A percentile compares a stretch with the other conserved stretches of the same genome.
phyloP scores from a whole-genome alignment of 2,888 invertebrate species.

The Alloplasta piceator region DNA sequence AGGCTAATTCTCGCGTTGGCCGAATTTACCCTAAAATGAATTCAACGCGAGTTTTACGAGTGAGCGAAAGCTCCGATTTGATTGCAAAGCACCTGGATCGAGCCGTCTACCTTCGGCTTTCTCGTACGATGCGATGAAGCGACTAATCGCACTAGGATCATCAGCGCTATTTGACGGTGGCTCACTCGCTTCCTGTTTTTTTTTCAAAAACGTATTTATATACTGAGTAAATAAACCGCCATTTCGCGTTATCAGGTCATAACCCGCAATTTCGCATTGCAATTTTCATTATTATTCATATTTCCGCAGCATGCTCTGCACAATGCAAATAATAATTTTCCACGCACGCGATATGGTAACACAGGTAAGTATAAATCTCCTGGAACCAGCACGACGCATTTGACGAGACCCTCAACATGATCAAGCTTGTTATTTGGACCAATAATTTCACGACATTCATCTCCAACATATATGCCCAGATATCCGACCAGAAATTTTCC shows the following conservation, averaged over 20 bases:
- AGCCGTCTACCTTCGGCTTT: constrained; percentile 16
- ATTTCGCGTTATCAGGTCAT: constrained; percentile 59
- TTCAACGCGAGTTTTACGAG: constrained; percentile 41
- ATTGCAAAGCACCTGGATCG: neutral
- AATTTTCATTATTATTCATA: constrained; percentile 73
- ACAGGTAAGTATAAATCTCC: constrained; percentile 73
- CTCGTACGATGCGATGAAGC: neutral
- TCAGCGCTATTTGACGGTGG: neutral
- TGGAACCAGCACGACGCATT: constrained; percentile 69
- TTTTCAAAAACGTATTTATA: constrained; percentile 74
- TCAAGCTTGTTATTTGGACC: constrained; percentile 48
- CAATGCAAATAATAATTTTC: constrained; percentile 76
- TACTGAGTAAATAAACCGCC: constrained; percentile 76
- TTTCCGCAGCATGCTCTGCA: constrained; percentile 75
- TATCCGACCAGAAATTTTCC: constrained; percentile 73
- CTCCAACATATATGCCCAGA: constrained; percentile 66
- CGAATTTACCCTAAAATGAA: constrained; percentile 57
- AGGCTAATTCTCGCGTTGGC: constrained; percentile 20
- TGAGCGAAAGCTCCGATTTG: constrained; percentile 49
- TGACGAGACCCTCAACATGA: constrained; percentile 68
- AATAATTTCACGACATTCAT: constrained; percentile 57
- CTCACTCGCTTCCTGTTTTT: constrained; percentile 64
- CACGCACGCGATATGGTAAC: constrained; percentile 71
- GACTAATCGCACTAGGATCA: neutral
- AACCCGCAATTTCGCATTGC: constrained; percentile 73